Percentiles rank a stretch among this genome's conserved stretches.
Conservation (phyloP, 2,888 invertebrate genomes). For the Lepidocyrtoides sp. region DNA sequence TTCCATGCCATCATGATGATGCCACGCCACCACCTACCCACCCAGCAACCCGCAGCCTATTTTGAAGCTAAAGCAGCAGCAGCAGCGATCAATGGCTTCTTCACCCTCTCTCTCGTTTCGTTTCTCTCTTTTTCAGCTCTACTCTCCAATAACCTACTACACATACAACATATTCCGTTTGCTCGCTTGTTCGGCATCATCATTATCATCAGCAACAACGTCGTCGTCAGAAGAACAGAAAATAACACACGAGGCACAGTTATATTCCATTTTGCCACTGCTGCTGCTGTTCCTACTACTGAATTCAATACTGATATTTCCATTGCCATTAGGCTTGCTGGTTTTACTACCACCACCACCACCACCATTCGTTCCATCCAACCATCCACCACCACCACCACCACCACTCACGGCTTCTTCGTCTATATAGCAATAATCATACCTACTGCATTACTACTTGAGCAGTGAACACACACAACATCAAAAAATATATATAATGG, state of each 20-base stretch:
- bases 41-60: conserved; percentile 73
- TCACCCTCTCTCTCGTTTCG: conserved; percentile 81
- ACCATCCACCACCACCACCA: conserved; percentile 57
- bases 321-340: conserved; percentile 39
- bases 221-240: conserved; percentile 62
- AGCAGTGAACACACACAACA: conserved; percentile 53
- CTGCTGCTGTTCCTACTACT: conserved; percentile 28
- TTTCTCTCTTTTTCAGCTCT: conserved; percentile 54
- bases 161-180: conserved; percentile 28
- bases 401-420: conserved; percentile 47
- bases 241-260: conserved; percentile 76
- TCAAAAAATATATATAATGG: conserved; percentile 43
- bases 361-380: conserved; percentile 34
- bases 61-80: conserved; percentile 66
- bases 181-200: conserved; percentile 63
- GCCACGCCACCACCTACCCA: conserved; percentile 79
- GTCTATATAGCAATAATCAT: conserved; percentile 36
- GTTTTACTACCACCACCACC: conserved; percentile 67
- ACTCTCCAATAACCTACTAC: too few species aligned
- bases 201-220: conserved; percentile 44
- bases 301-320: too few species aligned
- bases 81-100: conserved; percentile 84
- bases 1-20: conserved; percentile 35
- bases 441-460: conserved; percentile 49
- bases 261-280: conserved; percentile 56